Evolutionary conservation across 2,797 vertebrate genomes (phyloP).

Genomic region (Phyllotis vaccarum): DNA sequence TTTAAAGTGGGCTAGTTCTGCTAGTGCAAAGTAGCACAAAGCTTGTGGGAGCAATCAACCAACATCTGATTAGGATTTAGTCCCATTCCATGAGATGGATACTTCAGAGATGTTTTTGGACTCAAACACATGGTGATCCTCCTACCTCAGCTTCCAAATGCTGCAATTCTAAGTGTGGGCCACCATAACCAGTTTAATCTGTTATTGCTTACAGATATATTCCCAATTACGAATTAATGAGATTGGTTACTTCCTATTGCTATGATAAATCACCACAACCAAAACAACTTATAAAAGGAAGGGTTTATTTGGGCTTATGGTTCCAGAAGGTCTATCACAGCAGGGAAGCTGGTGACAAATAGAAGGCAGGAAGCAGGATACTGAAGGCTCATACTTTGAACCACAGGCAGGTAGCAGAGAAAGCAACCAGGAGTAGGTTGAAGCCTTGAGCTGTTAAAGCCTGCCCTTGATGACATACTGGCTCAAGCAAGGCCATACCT

Average conservation of each 20-base stretch:
- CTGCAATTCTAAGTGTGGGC: neutral
- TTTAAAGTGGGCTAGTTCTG: neutral
- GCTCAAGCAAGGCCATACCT: neutral
- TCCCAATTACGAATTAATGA: neutral
- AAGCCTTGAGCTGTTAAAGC: neutral
- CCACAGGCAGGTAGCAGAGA: neutral
- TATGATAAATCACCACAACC: neutral
- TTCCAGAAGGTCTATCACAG: neutral
- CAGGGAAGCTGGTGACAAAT: neutral
- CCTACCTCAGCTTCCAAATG: neutral
- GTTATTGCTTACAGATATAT: neutral
- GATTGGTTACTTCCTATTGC: neutral
- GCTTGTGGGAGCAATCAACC: neutral
- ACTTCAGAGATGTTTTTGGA: neutral
- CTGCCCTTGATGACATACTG: neutral
- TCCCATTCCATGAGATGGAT: neutral
- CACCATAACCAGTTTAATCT: neutral
- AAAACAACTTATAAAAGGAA: neutral
- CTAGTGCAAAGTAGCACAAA: neutral
- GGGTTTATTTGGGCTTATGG: neutral
- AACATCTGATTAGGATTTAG: neutral
- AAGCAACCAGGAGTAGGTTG: neutral
- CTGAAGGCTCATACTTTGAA: neutral
- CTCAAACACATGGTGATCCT: neutral
- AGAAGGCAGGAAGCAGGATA: neutral